phyloP scores from a whole-genome alignment of 2,113 vertebrate genomes.

The Opisthocomus hoazin region DNA sequence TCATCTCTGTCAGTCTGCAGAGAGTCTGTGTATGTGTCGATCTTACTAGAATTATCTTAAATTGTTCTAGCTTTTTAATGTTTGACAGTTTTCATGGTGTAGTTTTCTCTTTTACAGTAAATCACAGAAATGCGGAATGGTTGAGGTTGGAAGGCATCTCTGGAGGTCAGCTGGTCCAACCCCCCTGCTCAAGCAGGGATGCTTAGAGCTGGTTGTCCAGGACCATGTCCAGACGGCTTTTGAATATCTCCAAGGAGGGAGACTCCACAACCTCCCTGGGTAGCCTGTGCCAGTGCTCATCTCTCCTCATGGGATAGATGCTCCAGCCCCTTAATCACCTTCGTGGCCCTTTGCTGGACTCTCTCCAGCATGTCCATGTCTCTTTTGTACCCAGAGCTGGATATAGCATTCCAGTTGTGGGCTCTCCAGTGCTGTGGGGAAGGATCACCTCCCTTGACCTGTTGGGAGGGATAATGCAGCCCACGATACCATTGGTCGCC shows the following conservation, averaged over 20 bases:
- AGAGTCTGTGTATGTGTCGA: neutral
- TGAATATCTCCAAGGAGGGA: neutral
- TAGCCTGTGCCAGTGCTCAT: neutral
- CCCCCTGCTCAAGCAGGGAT: neutral
- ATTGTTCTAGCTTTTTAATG: neutral
- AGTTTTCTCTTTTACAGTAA: neutral
- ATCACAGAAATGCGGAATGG: neutral
- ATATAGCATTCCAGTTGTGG: neutral
- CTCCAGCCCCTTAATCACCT: neutral
- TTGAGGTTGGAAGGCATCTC: neutral
- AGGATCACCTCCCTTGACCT: neutral
- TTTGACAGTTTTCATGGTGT: neutral
- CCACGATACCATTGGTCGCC: too few relatives aligned
- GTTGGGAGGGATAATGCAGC: neutral
- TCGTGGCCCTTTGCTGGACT: neutral
- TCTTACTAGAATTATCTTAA: neutral
- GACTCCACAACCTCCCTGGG: neutral
- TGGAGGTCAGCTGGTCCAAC: neutral
- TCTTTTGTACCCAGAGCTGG: neutral
- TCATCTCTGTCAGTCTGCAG: neutral
- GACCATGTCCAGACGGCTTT: neutral
- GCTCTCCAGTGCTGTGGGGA: neutral
- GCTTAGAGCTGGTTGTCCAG: fast-evolving
- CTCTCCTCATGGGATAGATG: neutral
- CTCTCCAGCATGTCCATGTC: neutral